A percentile compares a stretch with the other conserved stretches of the same genome.
Evolutionary conservation across 2,113 vertebrate genomes (phyloP).

Genomic region (Rhipidura dahli): DNA sequence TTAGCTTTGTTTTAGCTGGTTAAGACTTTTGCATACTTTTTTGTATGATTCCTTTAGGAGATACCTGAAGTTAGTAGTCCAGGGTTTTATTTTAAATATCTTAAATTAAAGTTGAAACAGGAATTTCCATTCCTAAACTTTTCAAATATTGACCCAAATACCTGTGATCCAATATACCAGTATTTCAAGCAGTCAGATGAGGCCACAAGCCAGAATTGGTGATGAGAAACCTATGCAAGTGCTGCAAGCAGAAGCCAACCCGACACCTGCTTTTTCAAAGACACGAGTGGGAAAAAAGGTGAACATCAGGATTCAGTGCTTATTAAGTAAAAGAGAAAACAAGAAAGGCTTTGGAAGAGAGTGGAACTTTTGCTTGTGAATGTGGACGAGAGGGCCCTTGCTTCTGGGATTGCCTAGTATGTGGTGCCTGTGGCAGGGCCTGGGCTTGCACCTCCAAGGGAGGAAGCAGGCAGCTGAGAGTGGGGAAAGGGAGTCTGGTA

Average conservation of each 20-base stretch:
- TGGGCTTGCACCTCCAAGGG: neutral
- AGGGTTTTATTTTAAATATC: neutral
- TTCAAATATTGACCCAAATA: neutral
- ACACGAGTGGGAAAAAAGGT: fast-evolving
- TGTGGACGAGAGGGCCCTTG: neutral
- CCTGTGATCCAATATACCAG: neutral
- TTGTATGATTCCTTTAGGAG: neutral
- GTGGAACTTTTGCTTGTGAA: neutral
- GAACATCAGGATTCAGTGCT: neutral
- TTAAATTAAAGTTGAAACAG: neutral
- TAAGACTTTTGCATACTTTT: neutral
- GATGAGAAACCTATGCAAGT: neutral
- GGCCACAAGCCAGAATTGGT: neutral
- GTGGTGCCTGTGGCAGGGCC: fast-evolving
- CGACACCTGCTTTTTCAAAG: neutral
- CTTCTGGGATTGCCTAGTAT: neutral
- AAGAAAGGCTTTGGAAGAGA: neutral
- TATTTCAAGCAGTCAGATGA: neutral
- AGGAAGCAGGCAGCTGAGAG: neutral
- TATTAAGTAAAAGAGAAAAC: neutral
- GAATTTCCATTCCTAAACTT: neutral
- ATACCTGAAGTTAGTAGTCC: neutral
- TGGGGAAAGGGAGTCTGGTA: neutral
- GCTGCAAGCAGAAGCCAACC: neutral
- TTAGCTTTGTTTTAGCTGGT: neutral